Evolutionary conservation across 2,113 vertebrate genomes (phyloP).

Genomic region (Colistium nudipinnis): DNA sequence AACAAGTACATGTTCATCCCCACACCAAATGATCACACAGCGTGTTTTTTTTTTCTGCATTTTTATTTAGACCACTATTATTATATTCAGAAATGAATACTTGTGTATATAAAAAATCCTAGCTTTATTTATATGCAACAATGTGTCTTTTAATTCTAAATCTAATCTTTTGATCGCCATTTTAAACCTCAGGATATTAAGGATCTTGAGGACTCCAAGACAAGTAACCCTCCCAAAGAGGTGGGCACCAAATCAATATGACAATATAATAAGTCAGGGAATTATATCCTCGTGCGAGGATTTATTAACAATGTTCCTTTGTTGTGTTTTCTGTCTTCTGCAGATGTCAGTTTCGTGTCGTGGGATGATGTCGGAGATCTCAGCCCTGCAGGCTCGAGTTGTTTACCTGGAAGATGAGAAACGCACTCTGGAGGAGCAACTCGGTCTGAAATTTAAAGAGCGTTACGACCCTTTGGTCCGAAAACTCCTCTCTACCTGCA

Average conservation of each 20-base stretch:
- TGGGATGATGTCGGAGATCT: slow-evolving; percentile 81
- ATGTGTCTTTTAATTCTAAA: background rate
- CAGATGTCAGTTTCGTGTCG: slow-evolving; percentile 74
- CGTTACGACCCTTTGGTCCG: slow-evolving; percentile 77
- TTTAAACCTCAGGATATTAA: slow-evolving; percentile 77
- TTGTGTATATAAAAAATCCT: too few species aligned
- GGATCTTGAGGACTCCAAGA: slow-evolving; percentile 16
- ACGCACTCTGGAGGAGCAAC: slow-evolving; percentile 61
- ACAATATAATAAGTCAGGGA: background rate
- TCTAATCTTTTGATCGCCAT: background rate
- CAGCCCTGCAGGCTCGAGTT: slow-evolving; percentile 73
- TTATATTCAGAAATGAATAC: too few species aligned
- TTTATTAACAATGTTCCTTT: background rate
- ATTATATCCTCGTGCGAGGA: background rate
- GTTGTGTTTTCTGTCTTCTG: background rate
- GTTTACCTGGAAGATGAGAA: slow-evolving; percentile 76
- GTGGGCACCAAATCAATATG: slow-evolving; percentile 37
- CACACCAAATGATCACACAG: too few species aligned
- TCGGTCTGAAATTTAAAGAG: slow-evolving; percentile 73
- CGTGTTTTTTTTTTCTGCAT: background rate
- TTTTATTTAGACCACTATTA: background rate
- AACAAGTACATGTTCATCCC: slow-evolving; percentile 58
- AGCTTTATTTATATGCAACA: too few species aligned
- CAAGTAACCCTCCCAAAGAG: slow-evolving; percentile 52
- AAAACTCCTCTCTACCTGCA: slow-evolving; percentile 76